Conservation (phyloP, 2,113 vertebrate genomes). For the Lamprologus sp. region DNA sequence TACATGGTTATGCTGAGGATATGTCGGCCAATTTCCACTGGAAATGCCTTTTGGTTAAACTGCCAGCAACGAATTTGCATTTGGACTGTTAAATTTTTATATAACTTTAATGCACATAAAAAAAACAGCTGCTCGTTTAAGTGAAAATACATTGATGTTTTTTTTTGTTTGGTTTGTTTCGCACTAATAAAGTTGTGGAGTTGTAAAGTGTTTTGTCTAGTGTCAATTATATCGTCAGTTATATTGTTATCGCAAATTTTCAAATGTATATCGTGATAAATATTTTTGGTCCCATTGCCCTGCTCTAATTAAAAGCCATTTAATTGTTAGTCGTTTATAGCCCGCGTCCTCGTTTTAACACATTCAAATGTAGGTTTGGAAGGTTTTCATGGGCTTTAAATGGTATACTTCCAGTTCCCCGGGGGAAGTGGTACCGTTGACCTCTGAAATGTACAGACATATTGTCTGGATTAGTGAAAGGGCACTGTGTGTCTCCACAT, state of each 20-base stretch:
- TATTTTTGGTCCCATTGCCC: background rate
- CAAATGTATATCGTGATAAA: background rate
- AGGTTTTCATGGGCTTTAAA: background rate
- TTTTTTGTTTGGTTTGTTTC: background rate
- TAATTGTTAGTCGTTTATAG: background rate
- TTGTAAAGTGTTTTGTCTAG: background rate
- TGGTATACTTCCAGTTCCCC: background rate
- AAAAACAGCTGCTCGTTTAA: background rate
- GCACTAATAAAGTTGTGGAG: background rate
- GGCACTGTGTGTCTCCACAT: background rate
- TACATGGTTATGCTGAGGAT: background rate
- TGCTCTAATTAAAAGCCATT: background rate
- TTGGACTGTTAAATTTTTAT: background rate
- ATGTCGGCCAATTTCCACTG: background rate
- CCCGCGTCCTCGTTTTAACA: background rate
- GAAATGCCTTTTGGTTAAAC: background rate
- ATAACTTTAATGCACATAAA: background rate
- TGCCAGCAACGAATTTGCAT: background rate
- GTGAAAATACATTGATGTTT: background rate
- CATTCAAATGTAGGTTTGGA: background rate
- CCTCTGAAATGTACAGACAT: background rate
- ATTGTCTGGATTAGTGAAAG: slow-evolving; percentile 11
- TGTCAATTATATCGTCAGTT: background rate
- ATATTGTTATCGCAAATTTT: background rate
- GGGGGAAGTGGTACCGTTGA: background rate